phyloP scores from a whole-genome alignment of 2,888 invertebrate genomes.

The Eulithis testata region DNA sequence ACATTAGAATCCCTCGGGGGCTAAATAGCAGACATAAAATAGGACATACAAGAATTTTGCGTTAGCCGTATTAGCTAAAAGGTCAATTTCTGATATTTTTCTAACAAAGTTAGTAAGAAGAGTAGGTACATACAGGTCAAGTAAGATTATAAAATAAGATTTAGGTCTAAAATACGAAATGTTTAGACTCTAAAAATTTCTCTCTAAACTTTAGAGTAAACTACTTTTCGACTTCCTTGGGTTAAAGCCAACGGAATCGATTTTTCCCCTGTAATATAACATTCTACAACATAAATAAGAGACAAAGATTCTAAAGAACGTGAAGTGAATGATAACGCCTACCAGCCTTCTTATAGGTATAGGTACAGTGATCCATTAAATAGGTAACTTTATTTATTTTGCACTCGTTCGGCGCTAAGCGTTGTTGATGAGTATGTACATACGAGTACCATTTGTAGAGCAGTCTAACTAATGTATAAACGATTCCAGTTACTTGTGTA shows the following conservation, averaged over 20 bases:
- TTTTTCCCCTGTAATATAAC: conserved; percentile 45
- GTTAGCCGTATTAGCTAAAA: conserved; percentile 34
- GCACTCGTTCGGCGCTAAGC: neutral
- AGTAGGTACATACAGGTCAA: no score
- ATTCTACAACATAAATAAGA: conserved; percentile 24
- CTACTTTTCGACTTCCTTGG: conserved; percentile 44
- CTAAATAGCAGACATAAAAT: conserved; percentile 41
- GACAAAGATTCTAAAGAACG: conserved; percentile 17
- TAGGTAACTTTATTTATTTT: neutral
- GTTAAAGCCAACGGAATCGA: conserved; percentile 55
- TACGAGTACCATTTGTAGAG: neutral
- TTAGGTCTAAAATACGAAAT: conserved; percentile 22
- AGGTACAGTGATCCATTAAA: neutral
- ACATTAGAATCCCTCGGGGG: conserved; percentile 43
- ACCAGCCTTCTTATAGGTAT: neutral
- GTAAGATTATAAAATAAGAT: neutral
- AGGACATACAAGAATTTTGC: conserved; percentile 37
- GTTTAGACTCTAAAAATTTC: conserved; percentile 6
- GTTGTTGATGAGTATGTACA: neutral
- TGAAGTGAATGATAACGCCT: conserved; percentile 12
- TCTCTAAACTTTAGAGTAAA: conserved; percentile 15
- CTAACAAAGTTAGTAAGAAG: neutral
- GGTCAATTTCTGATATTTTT: conserved; percentile 30
- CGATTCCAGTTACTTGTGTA: neutral
- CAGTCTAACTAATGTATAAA: neutral